Evolutionary conservation across 2,888 invertebrate species (phyloP), one percentile per base, ranked within the genome.

Genomic region (Vanessa cardui): DNA sequence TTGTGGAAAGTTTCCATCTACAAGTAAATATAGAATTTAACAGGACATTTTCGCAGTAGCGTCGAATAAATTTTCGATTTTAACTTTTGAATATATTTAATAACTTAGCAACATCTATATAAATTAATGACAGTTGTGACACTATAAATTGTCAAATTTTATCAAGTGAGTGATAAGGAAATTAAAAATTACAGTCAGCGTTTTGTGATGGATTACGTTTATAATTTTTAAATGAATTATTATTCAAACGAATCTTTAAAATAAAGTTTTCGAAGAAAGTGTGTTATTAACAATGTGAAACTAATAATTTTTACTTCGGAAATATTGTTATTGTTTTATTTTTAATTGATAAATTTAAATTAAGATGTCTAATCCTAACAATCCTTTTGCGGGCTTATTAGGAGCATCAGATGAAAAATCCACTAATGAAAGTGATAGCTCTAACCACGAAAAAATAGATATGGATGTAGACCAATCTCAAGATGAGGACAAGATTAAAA

Each of bases 301-400:
- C 66, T 9, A 69, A 59, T 65, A 33, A 70, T 58, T 44, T 58
- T 64, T 64, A 46, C 49, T 69, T 49, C 44, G 46, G 31, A 67
- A 58, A 44, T 46, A 72, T 71, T 77, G 67, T 69, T 77, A 69
- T 69, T 72, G 61, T 72, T 69, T 64, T 76, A 70, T 72, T 70
- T 67, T 58, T 71, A 46, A 54, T 58, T 44, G 50, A 45, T 61
- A 69, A 68, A 58, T 65, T 73, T 66, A 70, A 74, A 63, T 65
- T 46, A 78, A 67, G 54, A 92, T 92, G 92, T 90, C 92, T 62
- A 90, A 90, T 69, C 81, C 84, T 74, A 88, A 85, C 81, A 92
- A 92, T 83, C 91, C 92, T 33, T 92, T 92, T 78, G 82, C 86
- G 80, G 92, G 86, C 18, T 80, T 92, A 75, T 72, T 92, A 72